Base-by-base conservation (phyloP, 2,888 invertebrate genomes). In the Agrypnus murinus region DNA sequence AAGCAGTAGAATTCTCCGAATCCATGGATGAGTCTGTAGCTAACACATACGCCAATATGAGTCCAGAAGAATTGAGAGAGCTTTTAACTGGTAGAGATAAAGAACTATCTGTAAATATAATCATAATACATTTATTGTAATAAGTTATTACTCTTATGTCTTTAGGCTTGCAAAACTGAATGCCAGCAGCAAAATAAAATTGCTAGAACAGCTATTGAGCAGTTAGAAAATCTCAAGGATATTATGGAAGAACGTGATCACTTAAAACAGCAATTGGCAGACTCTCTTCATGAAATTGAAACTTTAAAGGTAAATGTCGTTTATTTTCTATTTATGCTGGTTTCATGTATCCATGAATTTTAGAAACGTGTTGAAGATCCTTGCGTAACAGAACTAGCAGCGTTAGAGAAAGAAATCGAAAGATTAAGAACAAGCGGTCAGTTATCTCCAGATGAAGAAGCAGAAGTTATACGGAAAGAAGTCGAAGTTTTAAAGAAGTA, bases 401-500 rank as follows among this genome's bases (percentile, higher is more conserved):
- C 57, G 4, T 71, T 84, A 53, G 83, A 84, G 76, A 63, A 76
- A 12, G 81, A 84, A 76, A 81, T 84, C 62, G 75, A 77, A 19
- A 53, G 69, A 25, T 74, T 84, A 78, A 74, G 79, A 59, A 69
- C 71, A 17, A 58, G 60, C n/a, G 74, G 75, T 48, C 73, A 74
- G 36, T 71, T 75, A 17, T 77, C 79, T 5, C 79, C 81, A 12
- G 81, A 81, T 46, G 77, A 81, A 66, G 82, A 83, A 78, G 75
- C 82, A 3, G 78, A 80, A 74, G 74, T 82, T 9, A 81, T 84
- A 31, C 72, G 77, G 36, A 84, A 82, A 71, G 84, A 84, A 73
- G 74, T 84, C 2, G 77, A 80, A 53, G 78, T 81, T 2, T 67
- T 84, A 25, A 85, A 84, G 71, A 79, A 78, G 66, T 84, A 83